A percentile compares a stretch with the other conserved stretches of the same genome.
phyloP scores from a whole-genome alignment of 1,140 invertebrate genomes.

The Laupala kohalensis region DNA sequence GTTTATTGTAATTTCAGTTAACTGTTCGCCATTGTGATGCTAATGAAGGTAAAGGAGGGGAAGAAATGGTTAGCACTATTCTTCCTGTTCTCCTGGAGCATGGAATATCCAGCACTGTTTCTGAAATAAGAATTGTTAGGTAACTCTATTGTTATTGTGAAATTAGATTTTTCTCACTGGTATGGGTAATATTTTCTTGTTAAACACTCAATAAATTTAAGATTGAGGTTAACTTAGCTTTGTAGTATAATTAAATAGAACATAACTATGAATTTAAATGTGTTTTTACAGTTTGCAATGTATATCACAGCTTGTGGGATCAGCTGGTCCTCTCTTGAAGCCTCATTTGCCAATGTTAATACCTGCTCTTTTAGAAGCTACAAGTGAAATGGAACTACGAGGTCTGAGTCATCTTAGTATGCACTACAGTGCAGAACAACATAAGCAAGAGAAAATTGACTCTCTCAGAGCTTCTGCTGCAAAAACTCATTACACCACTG shows the following conservation, averaged over 20 bases:
- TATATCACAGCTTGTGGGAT: conserved; percentile 67
- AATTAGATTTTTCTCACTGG: no score
- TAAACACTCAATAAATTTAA: no score
- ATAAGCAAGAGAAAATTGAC: conserved; percentile 55
- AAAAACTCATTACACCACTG: conserved; percentile 72
- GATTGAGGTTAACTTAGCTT: no score
- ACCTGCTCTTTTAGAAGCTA: conserved; percentile 67
- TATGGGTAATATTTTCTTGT: no score
- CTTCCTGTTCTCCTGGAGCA: conserved; percentile 65
- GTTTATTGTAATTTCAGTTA: conserved; percentile 34
- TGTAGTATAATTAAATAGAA: no score
- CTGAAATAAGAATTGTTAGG: conserved; percentile 64
- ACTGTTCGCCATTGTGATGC: conserved; percentile 64
- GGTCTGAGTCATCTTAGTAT: conserved; percentile 68
- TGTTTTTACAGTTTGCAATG: conserved; percentile 59
- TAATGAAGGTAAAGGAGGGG: conserved; percentile 61
- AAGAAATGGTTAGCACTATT: conserved; percentile 59
- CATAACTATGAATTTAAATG: no score
- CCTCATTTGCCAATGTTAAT: conserved; percentile 69
- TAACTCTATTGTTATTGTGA: no score
- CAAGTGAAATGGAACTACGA: conserved; percentile 69
- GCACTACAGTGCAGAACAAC: conserved; percentile 46
- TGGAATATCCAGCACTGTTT: conserved; percentile 63
- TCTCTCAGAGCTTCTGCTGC: conserved; percentile 59
- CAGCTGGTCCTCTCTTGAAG: conserved; percentile 60